phyloP scores from a whole-genome alignment of 2,888 invertebrate species.

The Watsonalla cultraria region DNA sequence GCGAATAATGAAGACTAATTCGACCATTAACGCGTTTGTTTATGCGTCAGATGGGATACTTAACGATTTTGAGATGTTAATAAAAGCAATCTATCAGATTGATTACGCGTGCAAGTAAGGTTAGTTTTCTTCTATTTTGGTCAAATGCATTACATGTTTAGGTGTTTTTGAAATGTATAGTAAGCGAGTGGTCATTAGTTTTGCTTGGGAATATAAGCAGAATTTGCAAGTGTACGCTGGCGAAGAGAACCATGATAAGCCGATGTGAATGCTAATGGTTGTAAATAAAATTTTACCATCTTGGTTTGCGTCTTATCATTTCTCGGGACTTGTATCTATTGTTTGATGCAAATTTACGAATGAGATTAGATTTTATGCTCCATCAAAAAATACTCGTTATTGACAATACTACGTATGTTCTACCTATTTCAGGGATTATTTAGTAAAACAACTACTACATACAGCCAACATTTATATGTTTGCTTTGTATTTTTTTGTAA shows the following conservation, averaged over 20 bases:
- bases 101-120: too few relatives aligned
- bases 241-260: slow-evolving; percentile 49
- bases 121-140: too few relatives aligned
- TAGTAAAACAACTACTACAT: too few relatives aligned
- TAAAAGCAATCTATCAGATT: too few relatives aligned
- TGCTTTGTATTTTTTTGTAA: too few relatives aligned
- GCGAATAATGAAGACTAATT: not conserved
- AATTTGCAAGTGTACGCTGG: slow-evolving; percentile 36
- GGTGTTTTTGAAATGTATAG: too few relatives aligned
- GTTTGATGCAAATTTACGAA: slow-evolving; percentile 8
- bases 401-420: too few relatives aligned
- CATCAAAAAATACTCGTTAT: not conserved
- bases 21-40: not conserved
- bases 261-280: slow-evolving; percentile 55
- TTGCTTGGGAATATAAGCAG: slow-evolving; percentile 15
- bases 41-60: not conserved
- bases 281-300: slow-evolving; percentile 64
- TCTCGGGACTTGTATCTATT: slow-evolving; percentile 37
- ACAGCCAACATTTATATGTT: too few relatives aligned
- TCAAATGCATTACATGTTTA: too few relatives aligned
- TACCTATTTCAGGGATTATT: too few relatives aligned
- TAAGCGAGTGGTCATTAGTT: too few relatives aligned
- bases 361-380: not conserved
- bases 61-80: not conserved
- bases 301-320: slow-evolving; percentile 39